Evolutionary conservation across 2,797 vertebrate genomes (phyloP), one percentile per base, ranked within the genome.

Genomic region (Eurystomus glaucurus): DNA sequence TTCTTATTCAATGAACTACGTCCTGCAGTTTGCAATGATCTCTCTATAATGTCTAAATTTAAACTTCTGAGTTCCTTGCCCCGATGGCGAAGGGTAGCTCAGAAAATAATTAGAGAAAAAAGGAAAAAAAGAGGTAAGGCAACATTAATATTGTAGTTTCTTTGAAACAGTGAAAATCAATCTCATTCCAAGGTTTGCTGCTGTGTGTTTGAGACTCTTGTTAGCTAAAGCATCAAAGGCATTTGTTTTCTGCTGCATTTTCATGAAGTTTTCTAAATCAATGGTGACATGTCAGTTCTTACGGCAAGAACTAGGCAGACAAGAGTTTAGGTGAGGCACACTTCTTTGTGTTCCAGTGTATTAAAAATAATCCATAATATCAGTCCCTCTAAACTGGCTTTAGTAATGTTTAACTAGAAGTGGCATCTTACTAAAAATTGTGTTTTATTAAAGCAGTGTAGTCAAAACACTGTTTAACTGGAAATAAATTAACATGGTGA

Each of bases 1-100:
- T 99, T 99, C 96, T 98, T 99, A 46, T 99, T 99, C 85, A 99
- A 99, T 80, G 99, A 99, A 93, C 90, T 99, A 66, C 98, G 99
- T 51, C 99, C 99, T 11, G 99, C 99, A 1, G 99, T 99, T 28
- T 99, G 99, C 98, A 99, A 99, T 31, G 99, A 99, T 96, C 98
- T 99, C 45, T 99, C 99, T 11, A 99, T 99, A 82, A 98, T 99
- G 93, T 99, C 99, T 70, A 99, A 99, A 94, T 98, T 99, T 88
- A 99, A 99, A 97, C 98, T 99, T 55, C 97, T 99, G 78, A 99
- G 99, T 97, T 99, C 99, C 61, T 98, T 99, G 97, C 99, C 99
- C 3, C 99, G 99, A 17, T 99, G 99, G 99, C 98, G 99, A 95
- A 99, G 98, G 83, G 99, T 99, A 90, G 98, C 99, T 54, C 99